Evolutionary conservation across 2,888 invertebrate genomes (phyloP), one percentile per base, ranked within the genome.

Genomic region (Ceratothoa steindachneri): DNA sequence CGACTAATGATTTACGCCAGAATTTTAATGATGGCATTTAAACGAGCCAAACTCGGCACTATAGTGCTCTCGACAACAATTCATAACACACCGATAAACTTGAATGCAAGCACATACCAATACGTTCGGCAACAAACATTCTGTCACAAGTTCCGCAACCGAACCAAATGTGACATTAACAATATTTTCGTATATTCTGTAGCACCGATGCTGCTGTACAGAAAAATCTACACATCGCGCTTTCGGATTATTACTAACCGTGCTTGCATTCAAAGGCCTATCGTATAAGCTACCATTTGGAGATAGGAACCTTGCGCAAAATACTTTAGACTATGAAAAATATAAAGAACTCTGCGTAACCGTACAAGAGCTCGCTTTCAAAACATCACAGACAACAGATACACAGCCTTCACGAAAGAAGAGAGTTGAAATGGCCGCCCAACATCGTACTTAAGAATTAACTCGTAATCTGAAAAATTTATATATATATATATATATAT

Each of bases 281-380:
- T 19, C 55, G 19, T 19, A 55, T 12, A 22, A 15, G 29, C n/a
- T 27, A 75, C 69, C 75, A 73, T 68, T 75, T 78, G 75, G 71
- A 78, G 75, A 73, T 78, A 78, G 78, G 78, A 78, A 78, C 78
- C 78, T 71, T 75, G 75, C 78, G 78, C 78, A 78, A 78, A 78
- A 75, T 78, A 78, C 78, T 75, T 75, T 78, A 78, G 73, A 78
- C 75, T 78, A 78, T 78, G 75, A 78, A 78, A 78, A 78, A 78
- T 78, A 78, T 78, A 78, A 78, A 78, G 78, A 78, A 75, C 78
- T 78, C 78, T 78, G 75, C 78, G 74, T 75, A 75, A 75, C 78
- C 78, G 71, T 73, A 77, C 77, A 78, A 78, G 75, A 78, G 78
- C 78, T 75, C 78, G 75, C 78, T 78, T 55, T 78, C 78, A 72